A percentile compares a stretch with the other conserved stretches of the same genome.
These are phyloP conservation scores for Acanthoscelides obtectus DNA, from an alignment of 2,888 invertebrate species.

Conservation along the genomic window DNA sequence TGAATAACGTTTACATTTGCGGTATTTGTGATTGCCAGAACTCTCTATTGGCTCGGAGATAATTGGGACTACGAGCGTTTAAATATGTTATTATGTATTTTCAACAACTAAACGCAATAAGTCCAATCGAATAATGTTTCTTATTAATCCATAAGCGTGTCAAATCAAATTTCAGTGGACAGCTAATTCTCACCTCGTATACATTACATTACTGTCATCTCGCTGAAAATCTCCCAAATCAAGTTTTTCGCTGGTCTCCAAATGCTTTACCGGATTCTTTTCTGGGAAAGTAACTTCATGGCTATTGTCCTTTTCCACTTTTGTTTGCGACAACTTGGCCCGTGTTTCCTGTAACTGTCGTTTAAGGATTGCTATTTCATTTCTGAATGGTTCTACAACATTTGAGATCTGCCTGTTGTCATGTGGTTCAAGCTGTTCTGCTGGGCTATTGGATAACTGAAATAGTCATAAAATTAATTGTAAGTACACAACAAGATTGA, in stretches of 20 bases:
- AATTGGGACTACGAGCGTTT: too few relatives aligned
- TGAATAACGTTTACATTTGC: too few relatives aligned
- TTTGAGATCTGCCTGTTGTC: slow-evolving; percentile 39
- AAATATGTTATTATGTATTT: too few relatives aligned
- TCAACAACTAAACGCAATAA: too few relatives aligned
- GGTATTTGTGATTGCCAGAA: too few relatives aligned
- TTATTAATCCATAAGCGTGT: too few relatives aligned
- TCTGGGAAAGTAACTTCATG: slow-evolving; percentile 29
- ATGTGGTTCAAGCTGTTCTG: slow-evolving; percentile 45
- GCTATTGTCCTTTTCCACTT: slow-evolving; percentile 27
- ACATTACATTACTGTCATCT: slow-evolving; percentile 18
- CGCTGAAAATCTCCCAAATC: neutral
- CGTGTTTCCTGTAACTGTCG: slow-evolving; percentile 44
- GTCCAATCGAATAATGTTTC: too few relatives aligned
- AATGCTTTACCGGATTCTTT: slow-evolving; percentile 9
- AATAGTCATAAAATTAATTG: too few relatives aligned
- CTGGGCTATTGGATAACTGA: slow-evolving; percentile 44
- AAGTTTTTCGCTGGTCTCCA: neutral
- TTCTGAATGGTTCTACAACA: slow-evolving; percentile 42
- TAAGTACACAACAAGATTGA: too few relatives aligned
- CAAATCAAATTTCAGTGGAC: too few relatives aligned
- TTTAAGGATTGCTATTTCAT: slow-evolving; percentile 42
- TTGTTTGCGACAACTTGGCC: slow-evolving; percentile 36
- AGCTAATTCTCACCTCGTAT: slow-evolving; percentile 26
- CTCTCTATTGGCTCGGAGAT: too few relatives aligned